Evolutionary conservation across 2,888 invertebrate species (phyloP), one percentile per base, ranked within the genome.

Genomic region (Drosophila colorata): DNA sequence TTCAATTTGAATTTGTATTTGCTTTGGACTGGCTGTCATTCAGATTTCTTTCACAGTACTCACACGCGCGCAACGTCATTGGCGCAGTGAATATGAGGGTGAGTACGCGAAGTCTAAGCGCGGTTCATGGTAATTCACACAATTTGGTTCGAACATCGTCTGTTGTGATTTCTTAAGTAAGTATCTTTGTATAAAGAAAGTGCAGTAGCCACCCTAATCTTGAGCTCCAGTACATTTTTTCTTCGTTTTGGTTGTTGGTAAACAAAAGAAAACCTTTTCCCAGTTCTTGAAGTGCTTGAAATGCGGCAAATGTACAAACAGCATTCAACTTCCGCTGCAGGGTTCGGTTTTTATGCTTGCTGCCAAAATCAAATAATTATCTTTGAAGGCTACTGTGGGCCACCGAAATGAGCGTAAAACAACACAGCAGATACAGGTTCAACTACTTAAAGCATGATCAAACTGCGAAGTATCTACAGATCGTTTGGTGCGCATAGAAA

Each of bases 1-100:
- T 69, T 75, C 63, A 58, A 68, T 72, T 68, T 74, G 55, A 63
- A 68, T 73, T 85, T 85, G 58, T 71, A 72, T 74, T 80, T 55
- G 46, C 64, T 68, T 75, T 65, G 64, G 53, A 59, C 44, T 67
- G 73, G 71, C 81, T 78, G 87, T 82, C 87, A 80, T 83, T 83
- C 72, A 69, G 78, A 84, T 87, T 78, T 87, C 85, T 78, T 81
- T 77, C 59, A 46, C 58, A 63, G 47, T 31, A 56, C 37, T 56
- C 73, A 74, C 85, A 86, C 80, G 84, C 78, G 77, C 64, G 65
- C 31, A 65, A 63, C 66, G 72, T 78, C 82, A 87, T 81, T 81
- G 78, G 59, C 55, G 53, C 28, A 58, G 28, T 57, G 74, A 56
- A 40, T 41, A 68, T n/a, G 38, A 23, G 6, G 48, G 47, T 48